These are phyloP conservation scores for Lasioglossum baleicum DNA, from an alignment of 1,140 invertebrate species.

Conservation along the genomic window DNA sequence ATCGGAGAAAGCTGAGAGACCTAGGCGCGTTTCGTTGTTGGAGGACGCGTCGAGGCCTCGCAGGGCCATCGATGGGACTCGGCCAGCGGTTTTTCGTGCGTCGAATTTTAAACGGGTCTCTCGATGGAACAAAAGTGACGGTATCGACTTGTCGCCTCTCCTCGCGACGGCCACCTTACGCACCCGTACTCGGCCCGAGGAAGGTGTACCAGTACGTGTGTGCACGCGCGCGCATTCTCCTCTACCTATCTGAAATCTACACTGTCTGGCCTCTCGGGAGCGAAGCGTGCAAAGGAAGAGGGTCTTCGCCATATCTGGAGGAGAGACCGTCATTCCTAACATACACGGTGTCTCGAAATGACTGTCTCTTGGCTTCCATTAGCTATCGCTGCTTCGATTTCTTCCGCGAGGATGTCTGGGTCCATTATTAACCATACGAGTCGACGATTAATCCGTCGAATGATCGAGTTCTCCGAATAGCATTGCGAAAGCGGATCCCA, in stretches of 20 bases:
- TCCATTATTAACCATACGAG: too few relatives aligned
- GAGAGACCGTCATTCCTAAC: constrained; percentile 39
- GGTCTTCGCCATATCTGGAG: constrained; percentile 34
- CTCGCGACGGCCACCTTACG: constrained; percentile 14
- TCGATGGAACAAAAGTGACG: constrained; percentile 41
- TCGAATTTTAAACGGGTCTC: constrained; percentile 36
- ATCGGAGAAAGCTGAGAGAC: constrained; percentile 17
- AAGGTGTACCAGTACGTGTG: neutral
- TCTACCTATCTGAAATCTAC: constrained; percentile 40
- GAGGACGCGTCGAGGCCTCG: neutral
- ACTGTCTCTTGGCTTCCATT: neutral
- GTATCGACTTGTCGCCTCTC: constrained; percentile 8
- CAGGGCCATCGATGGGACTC: neutral
- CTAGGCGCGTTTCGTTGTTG: neutral
- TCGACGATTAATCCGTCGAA: too few relatives aligned
- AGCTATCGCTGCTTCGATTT: neutral
- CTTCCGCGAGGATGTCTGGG: neutral
- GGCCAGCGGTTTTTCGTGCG: constrained; percentile 18
- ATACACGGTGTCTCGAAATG: constrained; percentile 44
- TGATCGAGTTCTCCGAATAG: neutral
- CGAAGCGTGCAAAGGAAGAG: constrained; percentile 21
- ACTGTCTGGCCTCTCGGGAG: constrained; percentile 11
- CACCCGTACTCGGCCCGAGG: neutral
- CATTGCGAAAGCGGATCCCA: neutral
- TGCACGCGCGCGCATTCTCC: neutral